Evolutionary conservation across 1,140 invertebrate species (phyloP), one percentile per base, ranked within the genome.

Genomic region (Delia radicum): DNA sequence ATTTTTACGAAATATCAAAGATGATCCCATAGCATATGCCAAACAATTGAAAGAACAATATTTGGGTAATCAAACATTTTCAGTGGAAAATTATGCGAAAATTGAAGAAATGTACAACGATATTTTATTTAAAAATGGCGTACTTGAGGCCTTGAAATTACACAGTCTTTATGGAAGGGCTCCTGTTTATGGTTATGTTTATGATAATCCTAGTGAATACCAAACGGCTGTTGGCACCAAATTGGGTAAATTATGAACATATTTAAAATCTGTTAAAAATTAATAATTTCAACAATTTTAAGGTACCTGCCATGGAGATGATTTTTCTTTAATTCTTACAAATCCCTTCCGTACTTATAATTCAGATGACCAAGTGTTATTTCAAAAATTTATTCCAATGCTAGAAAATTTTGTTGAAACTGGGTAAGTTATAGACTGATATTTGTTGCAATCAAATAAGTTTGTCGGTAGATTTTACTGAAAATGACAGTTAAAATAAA

Each of bases 251-350:
- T n/a, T n/a, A n/a, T n/a, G n/a, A 55, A 3, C 18, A 12, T 33
- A 28, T 8, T 2, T 12, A 6, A 73, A 4, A 12, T 21, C 1
- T 42, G 24, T 13, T 3, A 24, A 27, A 61, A 55, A 55, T 48
- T 48, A 15, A 5, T 15, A 48, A 6, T 48, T n/a, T n/a, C 1
- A 6, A 24, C 13, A 3, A 63, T 31, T 75, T 65, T 15, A 3
- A 82, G 81, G 81, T 42, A 82, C 81, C 15, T 75, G 76, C 0
- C 81, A 82, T 75, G 79, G 79, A n/a, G 81, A 82, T 55, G 81
- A 82, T n/a, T 79, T 77, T 29, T 79, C 78, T 61, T 71, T 82
- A 65, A 81, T 82, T 5, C 78, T 82, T 15, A 77, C 74, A 73
- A 0, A 13, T 3, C 31, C 37, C 4, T 15, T 73, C 6, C 55